Percentiles rank a stretch among this genome's conserved stretches.
Conservation (phyloP, 2,888 invertebrate genomes). For the Hirtodrosophila alboralis region DNA sequence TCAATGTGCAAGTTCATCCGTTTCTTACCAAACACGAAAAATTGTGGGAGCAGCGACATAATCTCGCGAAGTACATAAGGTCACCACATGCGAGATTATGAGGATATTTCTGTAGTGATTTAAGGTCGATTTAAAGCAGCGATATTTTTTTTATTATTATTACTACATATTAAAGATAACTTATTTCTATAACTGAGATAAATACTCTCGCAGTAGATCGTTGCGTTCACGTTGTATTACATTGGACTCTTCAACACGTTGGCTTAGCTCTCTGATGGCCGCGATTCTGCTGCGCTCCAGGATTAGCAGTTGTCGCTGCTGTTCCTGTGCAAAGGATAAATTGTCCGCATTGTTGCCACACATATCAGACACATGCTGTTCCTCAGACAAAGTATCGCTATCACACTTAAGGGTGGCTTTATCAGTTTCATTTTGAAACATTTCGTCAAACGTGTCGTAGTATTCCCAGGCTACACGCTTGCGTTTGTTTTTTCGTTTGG, state of each 20-base stretch:
- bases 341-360: slow-evolving; percentile 1
- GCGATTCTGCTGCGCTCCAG: slow-evolving; percentile 54
- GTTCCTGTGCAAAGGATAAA: slow-evolving; percentile 32
- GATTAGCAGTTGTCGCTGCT: slow-evolving; percentile 48
- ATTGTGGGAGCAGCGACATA: too few species aligned
- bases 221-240: slow-evolving; percentile 55
- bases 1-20: too few species aligned
- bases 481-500: slow-evolving; percentile 45
- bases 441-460: slow-evolving; percentile 49
- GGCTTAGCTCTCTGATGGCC: slow-evolving; percentile 53
- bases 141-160: background rate
- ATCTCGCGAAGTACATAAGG: too few species aligned
- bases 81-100: too few species aligned
- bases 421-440: slow-evolving; percentile 44
- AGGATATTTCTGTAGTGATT: background rate
- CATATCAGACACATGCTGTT: slow-evolving; percentile 23
- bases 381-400: background rate
- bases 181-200: slow-evolving; percentile 38
- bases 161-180: too few species aligned
- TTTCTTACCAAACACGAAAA: too few species aligned
- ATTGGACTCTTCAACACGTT: slow-evolving; percentile 58
- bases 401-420: background rate
- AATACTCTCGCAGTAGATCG: slow-evolving; percentile 49
- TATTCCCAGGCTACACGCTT: slow-evolving; percentile 56
- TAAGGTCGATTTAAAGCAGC: background rate